These are phyloP conservation scores for Lasioglossum morio DNA, from an alignment of 2,888 invertebrate genomes.

Conservation along the genomic window DNA sequence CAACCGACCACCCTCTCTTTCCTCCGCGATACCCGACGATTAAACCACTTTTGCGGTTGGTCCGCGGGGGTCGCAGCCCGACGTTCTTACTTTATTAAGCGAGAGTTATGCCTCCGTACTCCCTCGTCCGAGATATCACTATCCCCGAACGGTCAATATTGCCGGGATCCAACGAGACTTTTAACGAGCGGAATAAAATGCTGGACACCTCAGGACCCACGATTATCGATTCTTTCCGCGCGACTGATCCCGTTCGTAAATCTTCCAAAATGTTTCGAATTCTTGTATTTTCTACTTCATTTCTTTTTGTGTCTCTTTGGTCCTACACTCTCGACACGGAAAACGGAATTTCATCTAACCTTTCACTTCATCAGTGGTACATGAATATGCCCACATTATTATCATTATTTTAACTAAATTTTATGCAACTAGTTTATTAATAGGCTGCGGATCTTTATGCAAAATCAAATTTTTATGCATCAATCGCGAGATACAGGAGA, in stretches of 20 bases:
- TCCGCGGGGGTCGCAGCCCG: background rate
- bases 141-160: slow-evolving; percentile 17
- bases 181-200: slow-evolving; percentile 34
- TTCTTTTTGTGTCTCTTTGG: background rate
- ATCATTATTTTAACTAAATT: background rate
- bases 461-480: no score
- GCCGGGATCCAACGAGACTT: slow-evolving; percentile 6
- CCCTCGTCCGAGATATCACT: slow-evolving; percentile 28
- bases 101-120: slow-evolving; percentile 47
- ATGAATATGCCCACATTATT: no score
- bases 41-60: slow-evolving; percentile 56
- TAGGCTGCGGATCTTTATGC: no score
- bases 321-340: background rate
- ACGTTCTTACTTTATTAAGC: slow-evolving; percentile 63
- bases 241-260: background rate
- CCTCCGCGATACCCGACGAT: slow-evolving; percentile 45
- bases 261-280: background rate
- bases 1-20: slow-evolving; percentile 30
- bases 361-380: no score
- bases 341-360: no score
- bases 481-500: no score
- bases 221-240: background rate
- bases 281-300: background rate
- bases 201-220: background rate
- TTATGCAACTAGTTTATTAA: background rate